Evolutionary conservation across 2,797 vertebrate genomes (phyloP).

Genomic region (Propithecus perrieri): DNA sequence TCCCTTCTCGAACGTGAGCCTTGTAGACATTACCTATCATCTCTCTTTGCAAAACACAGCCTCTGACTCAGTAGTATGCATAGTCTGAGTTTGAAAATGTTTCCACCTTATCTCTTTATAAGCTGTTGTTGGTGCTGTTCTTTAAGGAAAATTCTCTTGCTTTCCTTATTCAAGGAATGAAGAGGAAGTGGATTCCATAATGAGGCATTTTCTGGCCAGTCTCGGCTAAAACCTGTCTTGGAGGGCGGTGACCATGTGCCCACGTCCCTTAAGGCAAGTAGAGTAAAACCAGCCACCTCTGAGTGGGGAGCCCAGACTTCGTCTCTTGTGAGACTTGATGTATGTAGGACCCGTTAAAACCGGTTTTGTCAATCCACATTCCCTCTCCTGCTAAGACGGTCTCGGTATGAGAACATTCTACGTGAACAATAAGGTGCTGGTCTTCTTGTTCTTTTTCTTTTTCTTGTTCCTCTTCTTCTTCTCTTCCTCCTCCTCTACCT

Average conservation of each 20-base stretch:
- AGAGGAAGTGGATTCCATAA: neutral
- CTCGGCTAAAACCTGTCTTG: neutral
- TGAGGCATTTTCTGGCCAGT: neutral
- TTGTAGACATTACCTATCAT: neutral
- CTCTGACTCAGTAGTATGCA: neutral
- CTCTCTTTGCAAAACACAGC: neutral
- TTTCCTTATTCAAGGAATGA: neutral
- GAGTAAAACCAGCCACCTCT: neutral
- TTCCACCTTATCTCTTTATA: neutral
- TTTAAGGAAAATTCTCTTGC: neutral
- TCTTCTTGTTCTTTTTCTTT: neutral
- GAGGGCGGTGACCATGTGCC: neutral
- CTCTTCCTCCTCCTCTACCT: constrained; percentile 87
- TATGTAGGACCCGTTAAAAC: neutral
- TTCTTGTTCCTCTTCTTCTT: neutral
- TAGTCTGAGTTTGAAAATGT: neutral
- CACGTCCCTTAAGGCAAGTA: neutral
- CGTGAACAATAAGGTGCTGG: neutral
- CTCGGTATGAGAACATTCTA: neutral
- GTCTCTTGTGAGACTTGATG: neutral
- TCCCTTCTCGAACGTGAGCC: neutral
- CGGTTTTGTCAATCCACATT: neutral
- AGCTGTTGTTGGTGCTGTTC: neutral
- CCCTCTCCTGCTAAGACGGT: neutral
- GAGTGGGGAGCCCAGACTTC: neutral